Evolutionary conservation across 2,113 vertebrate genomes (phyloP).

Genomic region (Stegostoma tigrinum): DNA sequence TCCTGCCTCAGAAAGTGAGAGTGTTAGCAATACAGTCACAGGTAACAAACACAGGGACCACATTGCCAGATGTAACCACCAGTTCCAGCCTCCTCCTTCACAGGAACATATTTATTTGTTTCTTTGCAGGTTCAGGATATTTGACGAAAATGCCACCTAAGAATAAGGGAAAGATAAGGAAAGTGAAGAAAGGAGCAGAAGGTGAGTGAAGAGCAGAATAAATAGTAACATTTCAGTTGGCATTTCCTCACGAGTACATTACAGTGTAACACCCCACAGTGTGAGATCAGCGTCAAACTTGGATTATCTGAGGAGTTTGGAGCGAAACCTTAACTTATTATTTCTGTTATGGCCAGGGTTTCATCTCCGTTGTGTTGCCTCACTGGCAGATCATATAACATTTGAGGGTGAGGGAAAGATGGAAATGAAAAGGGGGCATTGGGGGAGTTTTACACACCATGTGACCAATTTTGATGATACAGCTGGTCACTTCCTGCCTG

Average conservation of each 20-base stretch:
- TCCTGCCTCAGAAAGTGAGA: background rate
- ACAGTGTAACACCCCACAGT: background rate
- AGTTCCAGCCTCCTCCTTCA: background rate
- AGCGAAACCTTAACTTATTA: no score
- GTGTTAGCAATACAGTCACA: background rate
- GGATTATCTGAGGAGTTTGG: no score
- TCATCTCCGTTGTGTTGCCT: no score
- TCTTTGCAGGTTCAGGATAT: background rate
- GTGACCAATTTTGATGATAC: no score
- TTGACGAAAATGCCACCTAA: conserved; percentile 55
- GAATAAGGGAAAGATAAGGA: conserved; percentile 48
- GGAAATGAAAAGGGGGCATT: no score
- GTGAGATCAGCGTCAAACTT: background rate
- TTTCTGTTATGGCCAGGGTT: no score
- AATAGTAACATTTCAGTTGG: background rate
- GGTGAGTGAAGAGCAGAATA: conserved; percentile 41
- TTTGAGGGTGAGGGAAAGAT: no score
- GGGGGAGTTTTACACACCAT: no score
- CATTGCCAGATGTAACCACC: background rate
- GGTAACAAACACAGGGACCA: background rate
- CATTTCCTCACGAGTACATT: background rate
- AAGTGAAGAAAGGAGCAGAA: conserved; percentile 42
- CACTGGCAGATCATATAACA: no score
- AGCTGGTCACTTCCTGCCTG: no score
- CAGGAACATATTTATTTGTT: background rate